Evolutionary conservation across 2,797 vertebrate genomes (phyloP), one percentile per base, ranked within the genome.

Genomic region (Thamnophis elegans): DNA sequence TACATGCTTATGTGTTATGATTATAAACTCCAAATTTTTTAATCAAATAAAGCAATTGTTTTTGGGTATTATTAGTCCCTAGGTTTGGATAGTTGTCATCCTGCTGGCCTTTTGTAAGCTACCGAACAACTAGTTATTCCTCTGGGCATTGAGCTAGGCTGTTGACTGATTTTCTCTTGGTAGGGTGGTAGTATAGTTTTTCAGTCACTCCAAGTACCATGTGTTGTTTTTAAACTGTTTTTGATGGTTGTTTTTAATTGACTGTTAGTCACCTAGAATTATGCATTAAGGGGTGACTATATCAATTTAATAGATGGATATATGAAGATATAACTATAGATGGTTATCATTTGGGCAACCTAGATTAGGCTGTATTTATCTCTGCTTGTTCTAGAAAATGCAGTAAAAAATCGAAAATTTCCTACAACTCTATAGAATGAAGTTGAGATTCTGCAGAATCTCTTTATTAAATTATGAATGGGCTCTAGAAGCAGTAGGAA

Each of bases 381-480:
- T 51, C 62, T 9, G 32, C 28, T 85, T 10, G 42, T 85, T 60
- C 42, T 85, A 42, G 42, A 56, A 85, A 85, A 90, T 5, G 36
- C 32, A 85, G 14, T 8, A 20, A n/a, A 47, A 55, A 90, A 56
- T 82, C 14, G 22, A 42, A n/a, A 47, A 22, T n/a, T 42, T n/a
- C 78, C 73, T 90, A 60, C 16, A 59, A n/a, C 36, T n/a, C n/a
- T 60, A 56, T 20, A 60, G 78, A 85, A 47, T 85, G 78, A 91
- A 59, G 10, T 51, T 59, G 90, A 85, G 56, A 47, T 16, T 90
- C 36, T 60, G 16, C 51, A 8, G 65, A 22, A 6, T 20, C 59
- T 89, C n/a, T 18, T 87, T 55, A 86, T 54, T 14, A 89, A 60
- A 51, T 85, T 89, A 89, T 92, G 91, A 92, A 92, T 89, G 88